A percentile compares a stretch with the other conserved stretches of the same genome.
These are phyloP conservation scores for Leptodactylus fallax DNA, from an alignment of 2,797 vertebrate species.

Conservation along the genomic window DNA sequence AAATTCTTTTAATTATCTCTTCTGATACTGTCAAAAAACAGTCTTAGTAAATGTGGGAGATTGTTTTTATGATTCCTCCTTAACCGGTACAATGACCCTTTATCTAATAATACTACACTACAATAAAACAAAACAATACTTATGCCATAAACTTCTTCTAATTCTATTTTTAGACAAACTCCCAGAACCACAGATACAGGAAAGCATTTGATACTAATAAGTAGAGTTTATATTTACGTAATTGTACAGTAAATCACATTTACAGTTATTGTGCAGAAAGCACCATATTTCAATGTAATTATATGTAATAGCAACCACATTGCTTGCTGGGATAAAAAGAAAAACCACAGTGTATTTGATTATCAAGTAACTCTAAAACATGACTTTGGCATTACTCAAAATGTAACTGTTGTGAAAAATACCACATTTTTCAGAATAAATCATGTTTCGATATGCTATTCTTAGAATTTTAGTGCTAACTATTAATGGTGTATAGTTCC, in stretches of 20 bases:
- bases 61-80: too few species aligned
- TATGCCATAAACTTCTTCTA: too few species aligned
- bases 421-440: neutral
- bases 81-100: too few species aligned
- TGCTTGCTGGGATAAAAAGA: neutral
- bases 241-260: neutral
- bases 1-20: too few species aligned
- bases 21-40: too few species aligned
- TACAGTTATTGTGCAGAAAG: neutral
- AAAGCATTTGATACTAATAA: neutral
- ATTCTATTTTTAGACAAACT: too few species aligned
- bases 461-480: neutral
- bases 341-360: conserved; percentile 14
- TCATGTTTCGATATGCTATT: neutral
- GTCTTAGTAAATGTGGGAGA: too few species aligned
- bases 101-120: too few species aligned
- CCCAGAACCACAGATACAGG: neutral
- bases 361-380: neutral
- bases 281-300: neutral
- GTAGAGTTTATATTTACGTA: neutral
- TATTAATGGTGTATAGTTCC: neutral
- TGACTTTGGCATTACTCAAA: neutral
- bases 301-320: neutral
- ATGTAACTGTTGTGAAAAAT: neutral
- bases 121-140: too few species aligned